Conservation (phyloP, 1,140 invertebrate genomes). For the Harlomillsia oculata region DNA sequence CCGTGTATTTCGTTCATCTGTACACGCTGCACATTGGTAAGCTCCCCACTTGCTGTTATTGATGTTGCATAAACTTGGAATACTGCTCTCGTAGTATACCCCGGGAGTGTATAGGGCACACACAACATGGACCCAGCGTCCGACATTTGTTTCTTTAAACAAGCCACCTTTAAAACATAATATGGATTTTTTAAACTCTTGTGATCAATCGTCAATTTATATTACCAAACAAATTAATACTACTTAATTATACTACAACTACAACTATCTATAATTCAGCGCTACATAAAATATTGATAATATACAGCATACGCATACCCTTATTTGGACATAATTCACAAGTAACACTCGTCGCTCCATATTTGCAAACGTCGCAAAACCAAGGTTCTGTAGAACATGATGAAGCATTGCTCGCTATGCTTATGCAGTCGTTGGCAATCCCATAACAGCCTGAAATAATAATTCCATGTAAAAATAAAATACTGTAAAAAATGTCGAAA, state of each 20-base stretch:
- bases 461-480: neutral
- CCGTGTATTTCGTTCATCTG: conserved; percentile 70
- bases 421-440: conserved; percentile 83
- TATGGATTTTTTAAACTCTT: neutral
- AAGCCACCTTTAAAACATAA: conserved; percentile 69
- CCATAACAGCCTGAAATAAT: conserved; percentile 70
- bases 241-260: conserved; percentile 30
- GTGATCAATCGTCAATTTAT: conserved; percentile 4
- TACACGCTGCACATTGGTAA: conserved; percentile 74
- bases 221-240: neutral
- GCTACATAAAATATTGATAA: conserved; percentile 3
- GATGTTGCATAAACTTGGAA: too few species aligned
- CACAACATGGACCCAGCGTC: conserved; percentile 94
- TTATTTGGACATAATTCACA: conserved; percentile 80
- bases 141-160: conserved; percentile 91
- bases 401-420: conserved; percentile 73
- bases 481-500: neutral
- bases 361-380: conserved; percentile 97
- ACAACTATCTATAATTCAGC: too few species aligned
- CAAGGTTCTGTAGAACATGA: conserved; percentile 90
- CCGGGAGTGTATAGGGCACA: conserved; percentile 93
- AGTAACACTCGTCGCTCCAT: conserved; percentile 69
- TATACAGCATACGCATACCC: conserved; percentile 42
- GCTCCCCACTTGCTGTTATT: conserved; percentile 91
- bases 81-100: too few species aligned